Percentiles rank a stretch among this genome's conserved stretches.
phyloP scores from a whole-genome alignment of 2,888 invertebrate species.

The Poecilobothrus nobilitatus region DNA sequence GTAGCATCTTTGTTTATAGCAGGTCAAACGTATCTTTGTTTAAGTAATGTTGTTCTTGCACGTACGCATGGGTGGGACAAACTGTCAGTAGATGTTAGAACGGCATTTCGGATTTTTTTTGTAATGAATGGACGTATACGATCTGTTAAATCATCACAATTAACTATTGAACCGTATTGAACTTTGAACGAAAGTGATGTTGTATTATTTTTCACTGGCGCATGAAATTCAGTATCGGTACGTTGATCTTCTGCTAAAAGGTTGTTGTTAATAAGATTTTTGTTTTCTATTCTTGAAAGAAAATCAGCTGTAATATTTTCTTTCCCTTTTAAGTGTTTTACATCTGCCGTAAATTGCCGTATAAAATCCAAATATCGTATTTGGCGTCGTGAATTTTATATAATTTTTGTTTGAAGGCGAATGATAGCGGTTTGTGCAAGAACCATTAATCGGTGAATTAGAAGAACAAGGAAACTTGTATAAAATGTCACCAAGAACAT shows the following conservation, averaged over 20 bases:
- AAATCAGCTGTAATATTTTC: conserved; percentile 15
- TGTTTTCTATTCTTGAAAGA: conserved; percentile 16
- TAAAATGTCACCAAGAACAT: too few relatives aligned
- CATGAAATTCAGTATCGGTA: not conserved
- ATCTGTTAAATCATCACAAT: too few relatives aligned
- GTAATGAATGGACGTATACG: too few relatives aligned
- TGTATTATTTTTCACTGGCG: not conserved
- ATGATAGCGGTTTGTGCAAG: not conserved
- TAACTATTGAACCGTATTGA: too few relatives aligned
- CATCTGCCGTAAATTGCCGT: conserved; percentile 11
- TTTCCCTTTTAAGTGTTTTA: conserved; percentile 12
- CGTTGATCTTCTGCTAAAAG: not conserved
- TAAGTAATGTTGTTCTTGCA: too few relatives aligned
- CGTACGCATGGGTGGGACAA: too few relatives aligned
- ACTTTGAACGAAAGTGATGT: not conserved
- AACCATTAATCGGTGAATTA: too few relatives aligned
- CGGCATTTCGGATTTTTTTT: too few relatives aligned
- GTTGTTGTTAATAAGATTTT: not conserved
- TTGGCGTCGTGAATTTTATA: not conserved
- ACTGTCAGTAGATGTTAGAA: too few relatives aligned
- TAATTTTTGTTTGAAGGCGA: not conserved
- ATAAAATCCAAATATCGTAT: conserved; percentile 12
- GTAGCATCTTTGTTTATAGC: too few relatives aligned
- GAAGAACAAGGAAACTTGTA: too few relatives aligned
- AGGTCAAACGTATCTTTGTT: too few relatives aligned